Conservation (phyloP, 2,113 vertebrate species). For the Meriones unguiculatus region DNA sequence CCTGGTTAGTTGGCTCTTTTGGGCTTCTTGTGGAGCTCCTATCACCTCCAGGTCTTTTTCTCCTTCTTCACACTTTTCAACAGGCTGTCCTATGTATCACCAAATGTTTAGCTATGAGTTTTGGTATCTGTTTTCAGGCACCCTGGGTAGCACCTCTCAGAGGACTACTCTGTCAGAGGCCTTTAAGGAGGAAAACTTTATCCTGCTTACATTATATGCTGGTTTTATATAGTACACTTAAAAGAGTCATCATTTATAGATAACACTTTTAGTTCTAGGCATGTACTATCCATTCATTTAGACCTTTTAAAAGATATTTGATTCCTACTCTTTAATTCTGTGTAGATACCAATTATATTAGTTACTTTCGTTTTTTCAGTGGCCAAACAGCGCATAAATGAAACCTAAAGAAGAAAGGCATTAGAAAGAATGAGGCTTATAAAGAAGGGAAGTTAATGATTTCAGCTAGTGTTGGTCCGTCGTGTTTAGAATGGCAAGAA, state of each 20-base stretch:
- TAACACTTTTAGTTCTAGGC: background rate
- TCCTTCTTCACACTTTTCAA: too few species aligned
- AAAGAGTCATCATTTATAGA: background rate
- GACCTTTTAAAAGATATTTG: constrained; percentile 34
- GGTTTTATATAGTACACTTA: background rate
- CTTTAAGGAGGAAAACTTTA: too few species aligned
- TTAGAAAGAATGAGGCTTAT: background rate
- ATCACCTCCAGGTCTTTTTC: too few species aligned
- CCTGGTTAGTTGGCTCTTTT: too few species aligned
- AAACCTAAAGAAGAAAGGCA: background rate
- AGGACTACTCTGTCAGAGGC: too few species aligned
- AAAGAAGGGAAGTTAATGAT: background rate
- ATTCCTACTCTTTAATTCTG: background rate
- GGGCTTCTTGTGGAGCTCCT: too few species aligned
- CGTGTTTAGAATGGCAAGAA: background rate
- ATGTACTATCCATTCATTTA: constrained; percentile 1
- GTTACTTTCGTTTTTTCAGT: background rate
- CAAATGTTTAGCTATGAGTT: too few species aligned
- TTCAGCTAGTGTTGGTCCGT: background rate
- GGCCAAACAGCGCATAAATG: background rate
- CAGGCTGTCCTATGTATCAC: too few species aligned
- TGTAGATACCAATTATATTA: background rate
- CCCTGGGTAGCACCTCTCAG: too few species aligned
- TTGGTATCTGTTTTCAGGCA: too few species aligned
- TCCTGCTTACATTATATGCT: too few species aligned